phyloP scores from a whole-genome alignment of 2,113 vertebrate genomes.

The Crotalus helleri region DNA sequence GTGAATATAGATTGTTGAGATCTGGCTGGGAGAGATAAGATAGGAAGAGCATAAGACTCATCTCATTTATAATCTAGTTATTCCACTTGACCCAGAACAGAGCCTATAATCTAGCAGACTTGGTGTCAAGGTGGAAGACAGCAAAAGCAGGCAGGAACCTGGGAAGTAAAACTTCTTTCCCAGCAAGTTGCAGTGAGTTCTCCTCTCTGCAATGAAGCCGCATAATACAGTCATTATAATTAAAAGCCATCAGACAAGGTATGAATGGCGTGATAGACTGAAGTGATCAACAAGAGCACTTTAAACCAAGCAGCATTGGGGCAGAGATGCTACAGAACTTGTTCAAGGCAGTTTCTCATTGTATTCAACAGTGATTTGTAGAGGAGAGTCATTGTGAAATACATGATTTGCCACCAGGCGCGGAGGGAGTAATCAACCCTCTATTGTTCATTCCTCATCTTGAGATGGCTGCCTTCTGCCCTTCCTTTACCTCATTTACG shows the following conservation, averaged over 20 bases:
- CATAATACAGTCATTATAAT: neutral
- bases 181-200: neutral
- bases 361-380: neutral
- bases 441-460: neutral
- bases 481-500: slow-evolving; percentile 3
- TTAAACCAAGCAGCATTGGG: neutral
- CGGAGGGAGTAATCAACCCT: neutral
- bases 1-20: neutral
- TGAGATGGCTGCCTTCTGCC: neutral
- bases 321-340: neutral
- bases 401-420: neutral
- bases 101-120: neutral
- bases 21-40: neutral
- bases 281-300: neutral
- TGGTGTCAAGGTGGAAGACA: neutral
- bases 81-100: neutral
- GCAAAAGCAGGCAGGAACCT: neutral
- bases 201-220: neutral
- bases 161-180: neutral
- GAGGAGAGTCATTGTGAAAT: neutral
- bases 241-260: neutral
- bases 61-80: neutral
- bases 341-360: neutral
- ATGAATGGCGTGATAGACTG: neutral
- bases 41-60: neutral